These are phyloP conservation scores for Oncorhynchus clarkii DNA, from an alignment of 2,113 vertebrate genomes.

Conservation along the genomic window DNA sequence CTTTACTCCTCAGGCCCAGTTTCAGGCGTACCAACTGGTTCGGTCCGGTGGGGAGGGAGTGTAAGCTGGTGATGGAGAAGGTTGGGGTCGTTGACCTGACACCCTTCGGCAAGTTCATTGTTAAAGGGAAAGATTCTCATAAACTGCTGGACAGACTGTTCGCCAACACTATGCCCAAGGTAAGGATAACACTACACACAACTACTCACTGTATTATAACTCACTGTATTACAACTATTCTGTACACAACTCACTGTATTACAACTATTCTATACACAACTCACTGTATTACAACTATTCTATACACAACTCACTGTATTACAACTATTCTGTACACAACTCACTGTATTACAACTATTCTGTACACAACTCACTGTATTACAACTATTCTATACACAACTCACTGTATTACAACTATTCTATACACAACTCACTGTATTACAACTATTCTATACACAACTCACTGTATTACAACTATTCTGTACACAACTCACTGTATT, in stretches of 20 bases:
- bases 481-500: not conserved
- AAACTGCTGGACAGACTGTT: conserved; percentile 87
- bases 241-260: no score
- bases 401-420: no score
- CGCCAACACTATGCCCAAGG: conserved; percentile 94
- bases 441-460: no score
- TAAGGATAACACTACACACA: conserved; percentile 39
- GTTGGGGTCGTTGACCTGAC: conserved; percentile 95
- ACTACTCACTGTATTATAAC: not conserved
- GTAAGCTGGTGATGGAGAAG: conserved; percentile 92
- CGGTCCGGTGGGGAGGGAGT: conserved; percentile 86
- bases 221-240: no score
- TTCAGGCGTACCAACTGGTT: conserved; percentile 97
- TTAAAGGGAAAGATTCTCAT: conserved; percentile 87
- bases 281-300: no score
- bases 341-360: no score
- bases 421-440: not conserved
- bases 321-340: no score
- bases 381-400: no score
- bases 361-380: no score
- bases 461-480: no score
- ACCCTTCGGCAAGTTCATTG: conserved; percentile 91
- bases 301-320: no score
- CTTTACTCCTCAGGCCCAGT: conserved; percentile 82
- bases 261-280: no score